These are phyloP conservation scores for Eupithecia subumbrata DNA, from an alignment of 2,888 invertebrate genomes.

Conservation along the genomic window DNA sequence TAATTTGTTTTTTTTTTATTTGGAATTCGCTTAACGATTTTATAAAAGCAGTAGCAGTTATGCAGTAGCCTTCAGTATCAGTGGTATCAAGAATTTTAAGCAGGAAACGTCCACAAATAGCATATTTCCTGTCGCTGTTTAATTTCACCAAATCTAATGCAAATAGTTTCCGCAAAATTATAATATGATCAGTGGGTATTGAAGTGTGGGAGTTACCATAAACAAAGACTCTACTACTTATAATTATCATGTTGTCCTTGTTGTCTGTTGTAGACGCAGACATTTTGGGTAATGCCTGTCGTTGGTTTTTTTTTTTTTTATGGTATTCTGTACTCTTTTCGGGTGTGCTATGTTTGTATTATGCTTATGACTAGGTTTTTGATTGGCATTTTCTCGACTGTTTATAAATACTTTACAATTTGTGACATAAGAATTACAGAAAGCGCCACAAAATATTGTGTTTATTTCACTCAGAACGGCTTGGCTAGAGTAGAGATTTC, in stretches of 20 bases:
- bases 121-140: constrained; percentile 16
- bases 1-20: background rate
- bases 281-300: background rate
- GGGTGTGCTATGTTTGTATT: background rate
- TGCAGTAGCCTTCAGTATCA: constrained; percentile 4
- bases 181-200: constrained; percentile 36
- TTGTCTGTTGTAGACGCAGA: background rate
- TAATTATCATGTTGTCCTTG: background rate
- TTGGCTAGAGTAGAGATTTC: background rate
- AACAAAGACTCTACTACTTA: background rate
- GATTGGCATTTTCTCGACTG: background rate
- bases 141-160: constrained; percentile 29
- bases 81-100: background rate
- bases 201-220: background rate
- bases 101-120: constrained; percentile 24
- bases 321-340: background rate
- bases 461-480: background rate
- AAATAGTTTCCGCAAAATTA: constrained; percentile 35
- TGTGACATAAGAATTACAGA: background rate
- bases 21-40: constrained; percentile 4
- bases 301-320: background rate
- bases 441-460: background rate
- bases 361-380: background rate
- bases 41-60: background rate
- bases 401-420: background rate